Evolutionary conservation across 2,888 invertebrate genomes (phyloP).

Genomic region (Achlya flavicornis): DNA sequence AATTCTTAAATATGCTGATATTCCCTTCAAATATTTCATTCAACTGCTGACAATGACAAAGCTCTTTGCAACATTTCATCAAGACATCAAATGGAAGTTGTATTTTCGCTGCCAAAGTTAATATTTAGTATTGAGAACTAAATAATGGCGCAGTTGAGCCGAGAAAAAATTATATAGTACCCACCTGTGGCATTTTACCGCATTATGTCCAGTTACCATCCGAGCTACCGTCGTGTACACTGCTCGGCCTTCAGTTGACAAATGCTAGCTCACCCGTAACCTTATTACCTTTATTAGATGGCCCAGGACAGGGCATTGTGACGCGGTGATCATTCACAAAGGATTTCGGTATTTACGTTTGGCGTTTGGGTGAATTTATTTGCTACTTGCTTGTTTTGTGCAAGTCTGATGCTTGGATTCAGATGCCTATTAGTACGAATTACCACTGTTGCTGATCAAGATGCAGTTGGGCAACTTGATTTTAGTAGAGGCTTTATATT

Average conservation of each 20-base stretch:
- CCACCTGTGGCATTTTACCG: neutral
- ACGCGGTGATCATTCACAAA: constrained; percentile 12
- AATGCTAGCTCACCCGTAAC: constrained; percentile 12
- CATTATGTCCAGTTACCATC: constrained; percentile 1
- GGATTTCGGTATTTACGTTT: neutral
- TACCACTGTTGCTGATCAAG: neutral
- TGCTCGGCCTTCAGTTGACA: constrained; percentile 9
- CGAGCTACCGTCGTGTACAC: neutral
- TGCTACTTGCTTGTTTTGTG: neutral
- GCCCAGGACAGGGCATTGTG: neutral
- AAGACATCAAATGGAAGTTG: no score
- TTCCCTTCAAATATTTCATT: no score
- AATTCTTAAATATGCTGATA: neutral
- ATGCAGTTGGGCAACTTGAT: neutral
- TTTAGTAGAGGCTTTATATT: neutral
- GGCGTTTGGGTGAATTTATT: neutral
- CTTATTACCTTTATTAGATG: constrained; percentile 11
- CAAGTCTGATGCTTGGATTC: no score
- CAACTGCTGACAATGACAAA: neutral
- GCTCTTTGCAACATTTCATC: neutral
- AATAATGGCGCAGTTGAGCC: neutral
- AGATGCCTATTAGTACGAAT: no score
- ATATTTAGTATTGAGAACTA: neutral
- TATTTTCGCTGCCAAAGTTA: neutral
- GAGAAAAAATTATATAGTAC: neutral